Evolutionary conservation across 2,113 vertebrate genomes (phyloP).

Genomic region (Dolichotis patagonum): DNA sequence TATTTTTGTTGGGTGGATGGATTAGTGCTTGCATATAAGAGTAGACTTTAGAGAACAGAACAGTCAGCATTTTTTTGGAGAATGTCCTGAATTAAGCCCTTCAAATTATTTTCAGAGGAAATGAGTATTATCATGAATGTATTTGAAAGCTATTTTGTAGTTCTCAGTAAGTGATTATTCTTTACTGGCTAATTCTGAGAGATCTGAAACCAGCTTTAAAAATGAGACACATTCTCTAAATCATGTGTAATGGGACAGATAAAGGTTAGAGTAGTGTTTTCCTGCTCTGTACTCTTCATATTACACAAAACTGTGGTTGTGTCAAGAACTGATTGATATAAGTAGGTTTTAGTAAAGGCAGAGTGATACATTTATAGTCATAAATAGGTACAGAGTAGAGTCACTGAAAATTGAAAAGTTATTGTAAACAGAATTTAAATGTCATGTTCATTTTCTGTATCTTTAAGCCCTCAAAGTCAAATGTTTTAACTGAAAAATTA

Average conservation of each 20-base stretch:
- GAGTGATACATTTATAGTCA: constrained; percentile 69
- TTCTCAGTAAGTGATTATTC: constrained; percentile 14
- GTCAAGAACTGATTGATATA: constrained; percentile 75
- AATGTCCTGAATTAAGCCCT: constrained; percentile 7
- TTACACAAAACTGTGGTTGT: constrained; percentile 66
- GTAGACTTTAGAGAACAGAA: not conserved
- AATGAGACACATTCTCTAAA: not conserved
- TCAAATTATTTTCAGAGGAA: constrained; percentile 51
- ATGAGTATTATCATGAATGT: constrained; percentile 3
- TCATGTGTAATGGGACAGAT: not conserved
- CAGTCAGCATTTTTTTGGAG: not conserved
- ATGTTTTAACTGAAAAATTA: constrained; percentile 48
- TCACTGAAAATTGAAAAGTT: constrained; percentile 50
- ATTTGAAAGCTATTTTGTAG: constrained; percentile 7
- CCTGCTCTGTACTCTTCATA: constrained; percentile 12
- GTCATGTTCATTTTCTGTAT: constrained; percentile 56
- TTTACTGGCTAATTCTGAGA: constrained; percentile 10
- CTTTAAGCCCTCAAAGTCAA: constrained; percentile 40
- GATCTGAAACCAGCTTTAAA: not conserved
- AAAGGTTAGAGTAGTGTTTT: constrained; percentile 44
- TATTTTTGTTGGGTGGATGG: not conserved
- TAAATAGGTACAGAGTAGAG: constrained; percentile 62
- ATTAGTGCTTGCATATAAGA: not conserved
- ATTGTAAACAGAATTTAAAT: constrained; percentile 63
- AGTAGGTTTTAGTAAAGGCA: constrained; percentile 73